Evolutionary conservation across 2,113 vertebrate genomes (phyloP), one percentile per base, ranked within the genome.

Genomic region (Marmota flaviventris): DNA sequence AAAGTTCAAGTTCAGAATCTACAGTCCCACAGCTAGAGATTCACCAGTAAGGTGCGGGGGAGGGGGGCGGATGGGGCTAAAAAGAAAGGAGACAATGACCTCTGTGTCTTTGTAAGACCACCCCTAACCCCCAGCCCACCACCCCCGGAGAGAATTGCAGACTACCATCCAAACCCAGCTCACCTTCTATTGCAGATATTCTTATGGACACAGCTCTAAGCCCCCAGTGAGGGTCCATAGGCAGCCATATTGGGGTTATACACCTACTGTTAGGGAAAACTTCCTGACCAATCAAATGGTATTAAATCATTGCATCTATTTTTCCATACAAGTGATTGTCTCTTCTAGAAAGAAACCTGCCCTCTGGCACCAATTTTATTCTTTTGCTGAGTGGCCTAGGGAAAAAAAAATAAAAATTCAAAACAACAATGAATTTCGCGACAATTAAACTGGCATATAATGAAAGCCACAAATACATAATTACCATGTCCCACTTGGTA

Each of bases 291-390:
- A 94, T 89, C 69, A 76, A 65, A 92, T 48, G n/a, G 34, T 61
- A 76, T 77, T 97, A 98, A 98, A 97, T 97, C 95, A 98, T 91
- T 96, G 93, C 85, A 98, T 96, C 96, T 97, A 96, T 97, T 96
- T 96, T 92, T 98, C 94, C 63, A 98, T 94, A 86, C 97, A 98
- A 98, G 92, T 61, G 8, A 98, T 89, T 96, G 89, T 98, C 98
- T 98, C 97, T 95, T 96, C 95, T 93, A 97, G 94, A 98, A 98
- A 98, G 97, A 98, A 98, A 98, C 39, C 93, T 96, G 92, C 87
- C 98, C 95, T 87, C 0, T 98, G 98, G 97, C 97, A 98, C 72
- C 98, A 98, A 98, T 98, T 98, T 98, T 67, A 37, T 37, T 56
- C 89, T 98, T 97, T 89, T 98, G 94, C 96, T 94, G 97, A 98